phyloP scores from a whole-genome alignment of 2,888 invertebrate species.

The Eucera pruinosa region DNA sequence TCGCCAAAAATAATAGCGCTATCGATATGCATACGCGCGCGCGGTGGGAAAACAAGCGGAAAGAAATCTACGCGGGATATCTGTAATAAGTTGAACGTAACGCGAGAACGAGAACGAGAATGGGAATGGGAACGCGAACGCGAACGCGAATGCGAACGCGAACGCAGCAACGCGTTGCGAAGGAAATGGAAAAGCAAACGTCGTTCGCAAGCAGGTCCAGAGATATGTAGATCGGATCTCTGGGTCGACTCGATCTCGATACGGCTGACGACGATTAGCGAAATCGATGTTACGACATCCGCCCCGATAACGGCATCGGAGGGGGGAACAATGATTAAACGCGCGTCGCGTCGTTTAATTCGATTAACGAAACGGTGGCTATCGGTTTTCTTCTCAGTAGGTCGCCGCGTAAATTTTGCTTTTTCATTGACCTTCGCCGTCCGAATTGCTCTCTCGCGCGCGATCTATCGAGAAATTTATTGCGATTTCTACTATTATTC shows the following conservation, averaged over 20 bases:
- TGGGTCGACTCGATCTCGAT: too few relatives aligned
- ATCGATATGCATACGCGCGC: conserved; percentile 34
- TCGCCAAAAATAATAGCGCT: conserved; percentile 29
- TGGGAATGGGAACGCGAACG: too few relatives aligned
- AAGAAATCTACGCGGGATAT: conserved; percentile 8
- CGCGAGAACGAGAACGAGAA: conserved; percentile 30
- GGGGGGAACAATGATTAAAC: conserved; percentile 1
- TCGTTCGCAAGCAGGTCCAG: too few relatives aligned
- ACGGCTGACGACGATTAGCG: too few relatives aligned
- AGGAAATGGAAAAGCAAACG: neutral
- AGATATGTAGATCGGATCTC: too few relatives aligned
- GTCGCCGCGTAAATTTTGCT: neutral
- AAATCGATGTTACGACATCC: conserved; percentile 42
- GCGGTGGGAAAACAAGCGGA: conserved; percentile 21
- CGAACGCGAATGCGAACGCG: too few relatives aligned
- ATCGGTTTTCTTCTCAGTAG: neutral
- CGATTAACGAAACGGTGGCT: conserved; percentile 2
- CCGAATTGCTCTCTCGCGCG: neutral
- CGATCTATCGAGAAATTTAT: neutral
- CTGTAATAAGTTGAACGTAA: neutral
- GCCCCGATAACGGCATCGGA: conserved; percentile 36
- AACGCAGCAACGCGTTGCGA: neutral
- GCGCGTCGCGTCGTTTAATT: conserved; percentile 3
- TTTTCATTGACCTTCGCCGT: neutral
- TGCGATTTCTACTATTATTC: neutral